phyloP scores from a whole-genome alignment of 2,888 invertebrate species.

The Thereva unica region DNA sequence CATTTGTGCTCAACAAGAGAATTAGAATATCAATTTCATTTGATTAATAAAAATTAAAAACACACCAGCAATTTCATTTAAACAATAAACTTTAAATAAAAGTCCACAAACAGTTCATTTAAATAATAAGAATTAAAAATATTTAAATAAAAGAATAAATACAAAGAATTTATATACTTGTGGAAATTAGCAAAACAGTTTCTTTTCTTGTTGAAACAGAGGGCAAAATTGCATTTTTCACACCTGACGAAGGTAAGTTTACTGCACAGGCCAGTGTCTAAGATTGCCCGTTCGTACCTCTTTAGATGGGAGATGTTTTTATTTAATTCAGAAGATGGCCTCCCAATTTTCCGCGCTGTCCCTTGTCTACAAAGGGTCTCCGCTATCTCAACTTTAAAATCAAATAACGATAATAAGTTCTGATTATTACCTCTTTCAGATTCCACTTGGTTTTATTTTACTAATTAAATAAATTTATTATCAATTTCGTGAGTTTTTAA shows the following conservation, averaged over 20 bases:
- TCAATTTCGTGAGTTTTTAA: too few species aligned
- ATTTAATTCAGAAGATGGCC: slow-evolving; percentile 2
- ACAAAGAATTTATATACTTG: background rate
- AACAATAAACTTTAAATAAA: too few species aligned
- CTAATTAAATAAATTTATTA: background rate
- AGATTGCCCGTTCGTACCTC: background rate
- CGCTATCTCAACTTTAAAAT: background rate
- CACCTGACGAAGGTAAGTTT: slow-evolving; percentile 9
- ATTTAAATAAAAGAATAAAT: too few species aligned
- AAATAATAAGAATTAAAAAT: too few species aligned
- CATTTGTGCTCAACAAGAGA: too few species aligned
- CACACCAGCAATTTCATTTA: too few species aligned
- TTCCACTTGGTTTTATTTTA: background rate
- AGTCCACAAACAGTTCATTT: too few species aligned
- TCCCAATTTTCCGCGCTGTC: too few species aligned
- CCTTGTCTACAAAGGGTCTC: too few species aligned
- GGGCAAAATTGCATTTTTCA: slow-evolving; percentile 3
- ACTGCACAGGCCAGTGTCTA: slow-evolving; percentile 14
- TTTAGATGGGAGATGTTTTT: slow-evolving; percentile 3
- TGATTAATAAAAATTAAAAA: too few species aligned
- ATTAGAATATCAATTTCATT: too few species aligned
- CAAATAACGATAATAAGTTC: background rate
- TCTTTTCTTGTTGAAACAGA: slow-evolving; percentile 21
- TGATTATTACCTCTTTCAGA: background rate
- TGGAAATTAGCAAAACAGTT: slow-evolving; percentile 19